Evolutionary conservation across 1,140 invertebrate species (phyloP), one percentile per base, ranked within the genome.

Genomic region (Lepidurus packardi): DNA sequence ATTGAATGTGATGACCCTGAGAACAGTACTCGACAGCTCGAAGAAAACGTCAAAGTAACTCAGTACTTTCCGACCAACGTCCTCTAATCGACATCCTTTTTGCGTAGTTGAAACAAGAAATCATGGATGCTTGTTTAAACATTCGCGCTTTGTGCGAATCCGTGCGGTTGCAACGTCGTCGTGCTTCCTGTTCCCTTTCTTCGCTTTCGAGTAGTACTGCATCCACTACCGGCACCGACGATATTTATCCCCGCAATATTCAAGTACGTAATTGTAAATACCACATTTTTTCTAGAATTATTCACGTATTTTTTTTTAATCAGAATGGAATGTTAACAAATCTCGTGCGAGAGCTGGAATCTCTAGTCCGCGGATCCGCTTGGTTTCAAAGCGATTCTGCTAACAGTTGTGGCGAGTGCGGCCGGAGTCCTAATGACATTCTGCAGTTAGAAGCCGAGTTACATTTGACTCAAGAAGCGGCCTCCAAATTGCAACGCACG

Each of bases 401-500:
- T 86, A 90, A 81, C 87, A 90, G 47, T 83, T 93, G 76, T 89
- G 90, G 82, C 79, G 80, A 83, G 77, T 78, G 82, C 78, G 76
- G 78, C 41, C 73, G 78, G 74, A 47, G 76, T 53, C 73, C 76
- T 79, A 11, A 83, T 81, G 76, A 79, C 82, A 7, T 80, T 45
- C 85, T 93, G 11, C 84, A 86, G 78, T 85, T 82, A 82, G 87
- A 82, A 82, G 84, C 83, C 75, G 87, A 85, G 82, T 86, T 83
- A 80, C 88, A 83, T 84, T 85, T 80, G 82, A 86, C 81, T 81
- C 87, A 85, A 79, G 89, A 83, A 84, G 85, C 80, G 75, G 85
- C 94, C 43, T 93, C 94, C 44, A 89, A 91, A 77, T 89, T 91
- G 11, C 89, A 92, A 65, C 88, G 91, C 1, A 89, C 92, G 73